Percentiles rank a stretch among this genome's conserved stretches.
phyloP scores from a whole-genome alignment of 2,888 invertebrate species.

The Calameuta filiformis region DNA sequence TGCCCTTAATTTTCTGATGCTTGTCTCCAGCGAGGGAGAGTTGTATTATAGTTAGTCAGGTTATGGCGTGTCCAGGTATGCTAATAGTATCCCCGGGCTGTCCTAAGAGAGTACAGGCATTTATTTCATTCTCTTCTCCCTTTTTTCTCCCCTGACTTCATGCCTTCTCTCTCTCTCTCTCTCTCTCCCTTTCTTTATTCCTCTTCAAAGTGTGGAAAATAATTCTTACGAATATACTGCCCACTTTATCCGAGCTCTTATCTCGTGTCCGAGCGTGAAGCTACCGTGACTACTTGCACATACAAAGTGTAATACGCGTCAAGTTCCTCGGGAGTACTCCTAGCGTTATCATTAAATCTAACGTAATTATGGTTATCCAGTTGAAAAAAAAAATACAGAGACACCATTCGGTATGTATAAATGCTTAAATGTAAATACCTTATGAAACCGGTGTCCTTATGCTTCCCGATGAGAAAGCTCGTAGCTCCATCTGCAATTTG shows the following conservation, averaged over 20 bases:
- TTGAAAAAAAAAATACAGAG: background rate
- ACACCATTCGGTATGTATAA: background rate
- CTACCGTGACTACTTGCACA: conserved; percentile 3
- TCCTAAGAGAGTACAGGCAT: background rate
- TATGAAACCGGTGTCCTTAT: conserved; percentile 72
- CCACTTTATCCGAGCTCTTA: conserved; percentile 5
- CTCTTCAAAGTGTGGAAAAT: conserved; percentile 25
- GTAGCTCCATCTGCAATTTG: conserved; percentile 81
- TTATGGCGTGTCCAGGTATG: conserved; percentile 46
- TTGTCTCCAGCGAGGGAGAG: conserved; percentile 33
- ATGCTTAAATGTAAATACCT: conserved; percentile 44
- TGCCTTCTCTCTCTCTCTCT: conserved; percentile 12
- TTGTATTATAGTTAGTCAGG: conserved; percentile 3
- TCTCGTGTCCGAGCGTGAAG: conserved; percentile 11
- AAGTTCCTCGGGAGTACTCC: background rate
- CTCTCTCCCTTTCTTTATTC: conserved; percentile 8
- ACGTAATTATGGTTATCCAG: background rate
- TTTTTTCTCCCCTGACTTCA: conserved; percentile 11
- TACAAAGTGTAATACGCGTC: background rate
- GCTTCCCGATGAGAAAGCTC: conserved; percentile 79
- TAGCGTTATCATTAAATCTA: background rate
- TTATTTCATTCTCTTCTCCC: conserved; percentile 2
- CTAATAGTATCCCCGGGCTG: conserved; percentile 36
- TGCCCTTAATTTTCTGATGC: conserved; percentile 54
- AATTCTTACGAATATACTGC: conserved; percentile 16